phyloP scores from a whole-genome alignment of 1,140 invertebrate genomes.

The Melitaea cinxia region DNA sequence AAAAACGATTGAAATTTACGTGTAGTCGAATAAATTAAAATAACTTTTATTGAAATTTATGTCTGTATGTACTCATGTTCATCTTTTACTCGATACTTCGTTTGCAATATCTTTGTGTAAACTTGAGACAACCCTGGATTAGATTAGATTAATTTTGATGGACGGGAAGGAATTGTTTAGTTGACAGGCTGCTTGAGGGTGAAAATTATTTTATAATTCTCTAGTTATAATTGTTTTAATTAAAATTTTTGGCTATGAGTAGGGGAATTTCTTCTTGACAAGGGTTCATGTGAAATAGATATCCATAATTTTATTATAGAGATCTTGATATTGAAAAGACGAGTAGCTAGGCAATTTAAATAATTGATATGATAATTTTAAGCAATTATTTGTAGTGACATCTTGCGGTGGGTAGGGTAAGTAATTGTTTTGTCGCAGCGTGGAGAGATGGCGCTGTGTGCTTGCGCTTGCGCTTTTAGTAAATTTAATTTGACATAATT shows the following conservation, averaged over 20 bases:
- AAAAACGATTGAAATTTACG: no score
- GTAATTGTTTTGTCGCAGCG: constrained; percentile 15
- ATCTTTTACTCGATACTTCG: constrained; percentile 55
- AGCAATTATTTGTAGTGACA: constrained; percentile 20
- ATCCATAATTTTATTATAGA: constrained; percentile 29
- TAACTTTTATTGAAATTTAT: not conserved
- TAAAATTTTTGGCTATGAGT: constrained; percentile 64
- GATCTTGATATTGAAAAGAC: constrained; percentile 21
- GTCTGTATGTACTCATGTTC: constrained; percentile 6
- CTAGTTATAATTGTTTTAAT: constrained; percentile 72
- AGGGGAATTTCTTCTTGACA: constrained; percentile 53
- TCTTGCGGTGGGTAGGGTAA: constrained; percentile 47
- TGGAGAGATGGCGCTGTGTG: constrained; percentile 50
- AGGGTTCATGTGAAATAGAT: constrained; percentile 48
- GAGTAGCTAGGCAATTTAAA: not conserved
- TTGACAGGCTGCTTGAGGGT: constrained; percentile 67
- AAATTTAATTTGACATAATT: no score
- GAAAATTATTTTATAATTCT: constrained; percentile 73
- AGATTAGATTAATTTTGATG: constrained; percentile 80
- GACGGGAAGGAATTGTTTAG: constrained; percentile 74
- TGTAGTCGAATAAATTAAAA: not conserved
- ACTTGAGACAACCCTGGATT: constrained; percentile 69
- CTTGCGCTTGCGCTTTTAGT: constrained; percentile 42
- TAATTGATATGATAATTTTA: not conserved
- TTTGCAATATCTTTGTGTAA: constrained; percentile 77